Percentiles rank a stretch among this genome's conserved stretches.
phyloP scores from a whole-genome alignment of 2,797 vertebrate species.

The Crocidura indochinensis region DNA sequence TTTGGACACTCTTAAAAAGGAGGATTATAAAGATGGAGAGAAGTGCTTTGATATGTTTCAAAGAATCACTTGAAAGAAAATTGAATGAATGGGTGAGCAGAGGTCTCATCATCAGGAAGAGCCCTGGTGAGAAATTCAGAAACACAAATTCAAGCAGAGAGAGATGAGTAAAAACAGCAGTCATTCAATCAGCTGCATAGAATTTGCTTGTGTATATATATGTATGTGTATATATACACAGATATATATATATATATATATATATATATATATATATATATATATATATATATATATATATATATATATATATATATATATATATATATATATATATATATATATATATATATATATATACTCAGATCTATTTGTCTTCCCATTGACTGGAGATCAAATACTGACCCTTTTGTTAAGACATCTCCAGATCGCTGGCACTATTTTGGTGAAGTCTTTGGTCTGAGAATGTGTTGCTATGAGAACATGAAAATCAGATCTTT shows the following conservation, averaged over 20 bases:
- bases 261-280: too few species aligned
- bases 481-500: conserved; percentile 64
- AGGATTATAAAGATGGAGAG: conserved; percentile 54
- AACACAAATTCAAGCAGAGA: conserved; percentile 58
- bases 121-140: conserved; percentile 27
- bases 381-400: conserved; percentile 22
- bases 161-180: neutral
- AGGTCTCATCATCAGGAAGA: conserved; percentile 8
- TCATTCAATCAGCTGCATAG: neutral
- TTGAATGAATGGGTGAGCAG: conserved; percentile 26
- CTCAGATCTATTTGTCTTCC: neutral
- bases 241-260: too few species aligned
- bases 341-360: neutral
- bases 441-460: conserved; percentile 56
- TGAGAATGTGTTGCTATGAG: conserved; percentile 77
- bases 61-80: conserved; percentile 58
- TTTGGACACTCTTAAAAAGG: conserved; percentile 61
- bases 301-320: neutral
- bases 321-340: neutral
- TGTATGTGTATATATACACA: too few species aligned
- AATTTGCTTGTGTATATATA: conserved; percentile 27
- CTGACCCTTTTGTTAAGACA: conserved; percentile 20
- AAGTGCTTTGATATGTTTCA: conserved; percentile 73
- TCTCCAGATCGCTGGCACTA: conserved; percentile 40
- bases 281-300: neutral